A percentile compares a stretch with the other conserved stretches of the same genome.
These are phyloP conservation scores for Drosophila picticornis DNA, from an alignment of 2,888 invertebrate genomes.

Conservation along the genomic window DNA sequence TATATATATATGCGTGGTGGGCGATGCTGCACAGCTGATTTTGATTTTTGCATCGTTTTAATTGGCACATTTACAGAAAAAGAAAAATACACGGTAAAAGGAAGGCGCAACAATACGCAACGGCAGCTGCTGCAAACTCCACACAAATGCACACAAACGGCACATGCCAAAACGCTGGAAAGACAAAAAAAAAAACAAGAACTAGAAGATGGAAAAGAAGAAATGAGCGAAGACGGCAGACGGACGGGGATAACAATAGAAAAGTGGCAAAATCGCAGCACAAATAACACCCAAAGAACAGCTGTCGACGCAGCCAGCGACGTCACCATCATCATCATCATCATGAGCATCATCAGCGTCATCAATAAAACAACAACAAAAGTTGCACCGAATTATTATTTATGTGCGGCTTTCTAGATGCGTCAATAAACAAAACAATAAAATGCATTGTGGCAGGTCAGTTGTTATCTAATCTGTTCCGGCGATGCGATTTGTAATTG, in stretches of 20 bases:
- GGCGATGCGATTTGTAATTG: not conserved
- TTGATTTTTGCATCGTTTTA: conserved; percentile 12
- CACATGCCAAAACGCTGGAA: conserved; percentile 21
- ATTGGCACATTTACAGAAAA: conserved; percentile 61
- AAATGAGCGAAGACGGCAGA: conserved; percentile 17
- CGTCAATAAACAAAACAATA: not conserved
- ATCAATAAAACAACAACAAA: not conserved
- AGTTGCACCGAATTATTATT: not conserved
- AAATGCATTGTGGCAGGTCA: not conserved
- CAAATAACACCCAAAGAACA: conserved; percentile 71
- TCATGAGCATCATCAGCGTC: conserved; percentile 1
- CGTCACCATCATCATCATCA: conserved; percentile 13
- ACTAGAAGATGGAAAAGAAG: conserved; percentile 20
- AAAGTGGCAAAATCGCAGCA: conserved; percentile 60
- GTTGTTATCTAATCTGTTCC: not conserved
- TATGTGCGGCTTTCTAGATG: not conserved
- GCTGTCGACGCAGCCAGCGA: conserved; percentile 54
- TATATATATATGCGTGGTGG: not conserved
- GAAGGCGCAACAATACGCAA: conserved; percentile 41
- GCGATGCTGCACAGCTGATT: conserved; percentile 22
- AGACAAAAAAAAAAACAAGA: conserved; percentile 10
- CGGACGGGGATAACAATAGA: conserved; percentile 53
- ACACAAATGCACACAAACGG: conserved; percentile 9
- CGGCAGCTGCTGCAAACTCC: conserved; percentile 17
- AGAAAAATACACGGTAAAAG: conserved; percentile 24